Evolutionary conservation across 53 echinoderm and acorn worm species (phyloP).

Genomic region (Mesocentrotus franciscanus): DNA sequence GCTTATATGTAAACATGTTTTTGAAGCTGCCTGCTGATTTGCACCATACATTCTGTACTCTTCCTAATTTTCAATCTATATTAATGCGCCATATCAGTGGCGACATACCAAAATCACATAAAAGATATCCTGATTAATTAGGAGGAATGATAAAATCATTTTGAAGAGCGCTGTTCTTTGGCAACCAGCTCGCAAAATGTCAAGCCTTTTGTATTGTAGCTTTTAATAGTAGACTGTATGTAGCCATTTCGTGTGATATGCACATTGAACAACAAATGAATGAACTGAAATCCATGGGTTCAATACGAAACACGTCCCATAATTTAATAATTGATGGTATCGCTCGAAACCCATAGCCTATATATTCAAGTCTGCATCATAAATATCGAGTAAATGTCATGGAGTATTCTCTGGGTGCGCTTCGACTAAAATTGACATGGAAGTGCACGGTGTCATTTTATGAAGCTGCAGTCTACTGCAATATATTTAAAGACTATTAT

Average conservation of each 20-base stretch:
- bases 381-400: background rate
- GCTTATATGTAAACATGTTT: background rate
- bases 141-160: background rate
- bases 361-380: background rate
- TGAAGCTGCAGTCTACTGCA: too few relatives aligned
- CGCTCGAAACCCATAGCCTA: background rate
- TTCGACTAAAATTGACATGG: background rate
- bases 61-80: background rate
- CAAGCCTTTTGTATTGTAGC: background rate
- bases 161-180: background rate
- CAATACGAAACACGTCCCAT: slow-evolving; percentile 3
- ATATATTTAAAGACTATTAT: too few relatives aligned
- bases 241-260: background rate
- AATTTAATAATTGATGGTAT: background rate
- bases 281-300: background rate
- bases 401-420: background rate
- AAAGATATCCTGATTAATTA: background rate
- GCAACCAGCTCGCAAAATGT: background rate
- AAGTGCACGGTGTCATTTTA: too few relatives aligned
- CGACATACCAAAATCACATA: background rate
- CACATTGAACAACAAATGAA: background rate
- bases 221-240: background rate
- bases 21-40: background rate
- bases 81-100: background rate
- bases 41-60: background rate